Conservation (phyloP, 1,140 invertebrate genomes). For the Formica exsecta region DNA sequence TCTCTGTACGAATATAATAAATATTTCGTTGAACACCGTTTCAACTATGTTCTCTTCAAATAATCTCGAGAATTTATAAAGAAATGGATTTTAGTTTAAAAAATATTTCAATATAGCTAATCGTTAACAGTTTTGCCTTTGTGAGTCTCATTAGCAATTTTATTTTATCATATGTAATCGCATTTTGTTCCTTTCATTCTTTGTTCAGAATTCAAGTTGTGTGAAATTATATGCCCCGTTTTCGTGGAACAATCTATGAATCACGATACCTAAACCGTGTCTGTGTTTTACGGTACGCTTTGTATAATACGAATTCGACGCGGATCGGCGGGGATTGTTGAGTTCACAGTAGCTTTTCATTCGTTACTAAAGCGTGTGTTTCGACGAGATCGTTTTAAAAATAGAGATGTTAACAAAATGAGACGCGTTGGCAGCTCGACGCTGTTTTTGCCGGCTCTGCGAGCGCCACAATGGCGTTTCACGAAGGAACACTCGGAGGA, state of each 20-base stretch:
- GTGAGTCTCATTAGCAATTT: conserved; percentile 28
- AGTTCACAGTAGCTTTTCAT: conserved; percentile 46
- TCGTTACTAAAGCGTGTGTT: conserved; percentile 49
- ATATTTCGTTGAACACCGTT: conserved; percentile 17
- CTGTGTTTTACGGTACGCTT: conserved; percentile 42
- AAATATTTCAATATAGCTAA: conserved; percentile 6
- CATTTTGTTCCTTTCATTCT: not conserved
- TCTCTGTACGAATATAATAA: not conserved
- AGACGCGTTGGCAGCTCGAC: conserved; percentile 55
- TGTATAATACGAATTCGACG: conserved; percentile 56
- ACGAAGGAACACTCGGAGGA: conserved; percentile 35
- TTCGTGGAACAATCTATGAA: conserved; percentile 38
- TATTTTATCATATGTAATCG: conserved; percentile 23
- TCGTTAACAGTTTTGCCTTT: not conserved
- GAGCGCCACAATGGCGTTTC: conserved; percentile 60
- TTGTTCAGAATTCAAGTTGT: not conserved
- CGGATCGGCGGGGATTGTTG: conserved; percentile 55
- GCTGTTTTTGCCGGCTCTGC: conserved; percentile 48
- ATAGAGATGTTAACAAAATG: conserved; percentile 62
- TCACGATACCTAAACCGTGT: conserved; percentile 19
- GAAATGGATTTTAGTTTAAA: conserved; percentile 35
- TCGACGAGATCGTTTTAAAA: conserved; percentile 47
- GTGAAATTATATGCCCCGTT: conserved; percentile 20
- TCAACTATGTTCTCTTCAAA: not conserved
- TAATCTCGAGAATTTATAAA: not conserved